These are phyloP conservation scores for Nasonia longicornis DNA, from an alignment of 1,140 invertebrate genomes.

Conservation along the genomic window DNA sequence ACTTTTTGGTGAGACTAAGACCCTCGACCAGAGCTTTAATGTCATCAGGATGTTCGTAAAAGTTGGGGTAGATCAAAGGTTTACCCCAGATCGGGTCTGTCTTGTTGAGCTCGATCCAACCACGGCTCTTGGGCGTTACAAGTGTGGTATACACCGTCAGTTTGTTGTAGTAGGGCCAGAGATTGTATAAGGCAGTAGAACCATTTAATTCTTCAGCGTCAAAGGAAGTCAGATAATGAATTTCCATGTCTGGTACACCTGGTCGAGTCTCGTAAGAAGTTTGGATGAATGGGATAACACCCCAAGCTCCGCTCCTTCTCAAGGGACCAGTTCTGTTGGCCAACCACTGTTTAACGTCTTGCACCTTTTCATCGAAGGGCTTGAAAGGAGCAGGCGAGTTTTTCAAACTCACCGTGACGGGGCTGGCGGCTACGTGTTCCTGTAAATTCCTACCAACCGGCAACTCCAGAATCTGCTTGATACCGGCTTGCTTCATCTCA, in stretches of 20 bases:
- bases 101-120: not conserved
- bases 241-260: not conserved
- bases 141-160: not conserved
- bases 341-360: not conserved
- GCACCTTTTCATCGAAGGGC: not conserved
- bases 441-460: conserved; percentile 68
- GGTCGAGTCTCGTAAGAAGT: conserved; percentile 9
- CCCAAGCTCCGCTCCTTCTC: not conserved
- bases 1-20: conserved; percentile 48
- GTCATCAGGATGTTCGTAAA: not conserved
- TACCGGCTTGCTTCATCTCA: conserved; percentile 67
- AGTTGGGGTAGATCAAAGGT: not conserved
- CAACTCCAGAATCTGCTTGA: conserved; percentile 64
- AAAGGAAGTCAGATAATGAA: not conserved
- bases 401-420: not conserved
- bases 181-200: not conserved
- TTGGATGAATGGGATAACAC: not conserved
- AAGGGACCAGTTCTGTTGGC: not conserved
- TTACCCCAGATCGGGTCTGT: not conserved
- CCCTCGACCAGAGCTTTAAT: conserved; percentile 68
- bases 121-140: not conserved
- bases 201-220: not conserved
- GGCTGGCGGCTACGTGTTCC: not conserved
- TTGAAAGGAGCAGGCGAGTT: conserved; percentile 41
- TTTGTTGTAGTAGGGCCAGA: not conserved